Percentiles rank a stretch among this genome's conserved stretches.
Evolutionary conservation across 2,797 vertebrate species (phyloP).

Genomic region (Agapornis canus): DNA sequence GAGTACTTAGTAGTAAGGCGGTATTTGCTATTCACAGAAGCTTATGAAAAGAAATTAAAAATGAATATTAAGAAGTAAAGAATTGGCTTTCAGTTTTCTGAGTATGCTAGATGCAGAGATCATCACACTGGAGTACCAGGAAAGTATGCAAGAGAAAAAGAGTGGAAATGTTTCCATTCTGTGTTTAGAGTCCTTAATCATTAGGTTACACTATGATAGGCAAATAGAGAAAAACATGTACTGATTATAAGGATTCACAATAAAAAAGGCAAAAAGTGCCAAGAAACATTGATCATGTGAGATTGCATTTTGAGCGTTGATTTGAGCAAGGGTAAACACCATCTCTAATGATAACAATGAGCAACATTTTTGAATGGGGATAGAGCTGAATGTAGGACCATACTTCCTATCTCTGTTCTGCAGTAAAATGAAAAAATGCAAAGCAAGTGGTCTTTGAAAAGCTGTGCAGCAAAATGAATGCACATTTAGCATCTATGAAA

Average conservation of each 20-base stretch:
- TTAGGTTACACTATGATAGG: not conserved
- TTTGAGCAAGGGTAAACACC: not conserved
- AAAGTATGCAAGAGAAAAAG: not conserved
- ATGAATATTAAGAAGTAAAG: not conserved
- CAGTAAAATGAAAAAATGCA: not conserved
- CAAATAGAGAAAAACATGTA: not conserved
- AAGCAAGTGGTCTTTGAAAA: not conserved
- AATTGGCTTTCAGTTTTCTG: not conserved
- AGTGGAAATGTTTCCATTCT: not conserved
- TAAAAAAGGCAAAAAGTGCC: not conserved
- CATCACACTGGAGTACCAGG: accelerated
- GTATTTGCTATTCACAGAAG: not conserved
- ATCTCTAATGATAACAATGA: not conserved
- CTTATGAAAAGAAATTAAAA: not conserved
- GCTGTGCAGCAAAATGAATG: not conserved
- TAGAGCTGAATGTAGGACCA: not conserved
- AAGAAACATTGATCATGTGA: not conserved
- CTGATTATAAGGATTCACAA: not conserved
- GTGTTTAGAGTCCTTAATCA: not conserved
- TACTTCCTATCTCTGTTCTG: not conserved
- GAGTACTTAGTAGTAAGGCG: not conserved
- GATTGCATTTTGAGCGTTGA: not conserved
- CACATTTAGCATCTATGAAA: not conserved
- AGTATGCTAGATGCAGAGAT: not conserved
- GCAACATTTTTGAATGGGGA: not conserved